These are phyloP conservation scores for Ciconia nigra DNA, from an alignment of 2,797 vertebrate genomes.

Conservation along the genomic window DNA sequence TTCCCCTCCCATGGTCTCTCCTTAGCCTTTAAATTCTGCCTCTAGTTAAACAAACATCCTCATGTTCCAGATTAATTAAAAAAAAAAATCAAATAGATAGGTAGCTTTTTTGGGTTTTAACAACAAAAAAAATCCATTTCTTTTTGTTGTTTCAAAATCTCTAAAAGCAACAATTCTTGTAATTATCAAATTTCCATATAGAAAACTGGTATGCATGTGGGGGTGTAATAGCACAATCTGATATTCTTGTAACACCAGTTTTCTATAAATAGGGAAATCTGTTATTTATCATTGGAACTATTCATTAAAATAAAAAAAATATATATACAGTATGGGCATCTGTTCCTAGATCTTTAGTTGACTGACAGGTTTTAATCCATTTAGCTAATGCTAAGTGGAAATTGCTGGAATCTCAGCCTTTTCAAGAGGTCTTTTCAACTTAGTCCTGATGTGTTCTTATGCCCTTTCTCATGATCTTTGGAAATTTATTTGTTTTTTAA, in stretches of 20 bases:
- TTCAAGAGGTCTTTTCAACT: background rate
- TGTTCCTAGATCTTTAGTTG: constrained; percentile 59
- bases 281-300: constrained; percentile 76
- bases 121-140: background rate
- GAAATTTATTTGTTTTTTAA: background rate
- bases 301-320: constrained; percentile 70
- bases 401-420: constrained; percentile 1
- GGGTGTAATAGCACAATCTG: constrained; percentile 75
- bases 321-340: constrained; percentile 66
- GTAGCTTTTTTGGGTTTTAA: background rate
- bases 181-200: constrained; percentile 74
- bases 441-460: background rate
- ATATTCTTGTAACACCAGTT: constrained; percentile 71
- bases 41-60: background rate
- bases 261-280: constrained; percentile 79
- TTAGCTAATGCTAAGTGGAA: constrained; percentile 4
- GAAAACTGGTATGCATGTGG: constrained; percentile 69
- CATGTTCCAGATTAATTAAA: background rate
- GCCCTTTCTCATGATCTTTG: background rate
- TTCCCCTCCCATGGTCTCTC: background rate
- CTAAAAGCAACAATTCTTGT: constrained; percentile 70
- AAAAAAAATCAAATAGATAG: background rate
- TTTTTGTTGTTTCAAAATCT: constrained; percentile 57
- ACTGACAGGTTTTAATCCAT: constrained; percentile 50
- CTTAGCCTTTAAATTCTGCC: background rate